Evolutionary conservation across 2,113 vertebrate species (phyloP), one percentile per base, ranked within the genome.

Genomic region (Polyodon spathula): DNA sequence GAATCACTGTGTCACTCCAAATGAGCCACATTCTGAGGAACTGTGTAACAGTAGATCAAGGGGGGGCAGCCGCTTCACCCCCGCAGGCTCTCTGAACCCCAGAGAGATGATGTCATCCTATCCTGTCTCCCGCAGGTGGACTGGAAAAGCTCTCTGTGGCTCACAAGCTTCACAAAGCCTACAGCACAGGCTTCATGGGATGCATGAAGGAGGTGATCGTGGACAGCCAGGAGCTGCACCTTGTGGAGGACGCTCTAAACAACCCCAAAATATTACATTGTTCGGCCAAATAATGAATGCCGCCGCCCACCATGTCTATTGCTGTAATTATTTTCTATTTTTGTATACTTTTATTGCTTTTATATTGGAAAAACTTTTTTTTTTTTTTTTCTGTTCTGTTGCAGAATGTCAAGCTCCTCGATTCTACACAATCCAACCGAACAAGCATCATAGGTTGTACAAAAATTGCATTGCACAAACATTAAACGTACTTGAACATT

Each of bases 321-420:
- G 88, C 90, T 96, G 91, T 94, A 93, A 94, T 95, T 95, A 93
- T 94, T 95, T 97, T 97, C 89, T 97, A 97, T 95, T 97, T 98
- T 98, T 97, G 91, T 98, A 95, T 94, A 92, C 91, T 90, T 87
- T 84, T 87, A 89, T 94, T 76, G 85, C 88, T 92, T 95, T 97
- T 96, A 92, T 89, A 93, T 91, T 81, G 78, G 74, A 73, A 70
- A 68, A 77, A 78, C 75, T 72, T 66, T 81, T 77, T 74, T 74
- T 59, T 60, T 63, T 72, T 57, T 37, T 63, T 64, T 60, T 43
- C 64, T 60, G 5, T 16, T 54, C 58, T 76, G 71, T 67, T 27
- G 63, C 69, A 77, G 73, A 67, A 72, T 62, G 57, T 52, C 56
- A 57, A 72, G 72, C 72, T 58, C 54, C 73, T 63, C 71, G 67